Evolutionary conservation across 92 coral and sea anemone species (phyloP).

Genomic region (Bergia sp.): DNA sequence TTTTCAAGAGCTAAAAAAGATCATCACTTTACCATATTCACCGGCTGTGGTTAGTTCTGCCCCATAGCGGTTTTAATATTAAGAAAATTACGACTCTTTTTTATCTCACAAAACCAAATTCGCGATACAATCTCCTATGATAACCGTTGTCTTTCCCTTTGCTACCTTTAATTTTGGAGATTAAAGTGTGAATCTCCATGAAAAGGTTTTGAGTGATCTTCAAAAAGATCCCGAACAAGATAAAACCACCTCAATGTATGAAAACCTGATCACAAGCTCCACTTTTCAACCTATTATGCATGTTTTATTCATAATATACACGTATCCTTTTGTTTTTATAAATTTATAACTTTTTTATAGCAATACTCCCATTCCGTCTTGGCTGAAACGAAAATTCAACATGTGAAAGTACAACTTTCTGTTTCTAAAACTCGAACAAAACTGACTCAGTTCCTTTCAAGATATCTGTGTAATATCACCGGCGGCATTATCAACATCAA

Average conservation of each 20-base stretch:
- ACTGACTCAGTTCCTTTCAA: background rate
- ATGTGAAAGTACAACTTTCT: conserved; percentile 13
- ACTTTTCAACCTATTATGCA: conserved; percentile 59
- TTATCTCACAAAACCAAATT: conserved; percentile 50
- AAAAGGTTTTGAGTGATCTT: conserved; percentile 54
- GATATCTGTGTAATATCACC: conserved; percentile 19
- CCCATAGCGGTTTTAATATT: conserved; percentile 51
- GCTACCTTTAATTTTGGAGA: conserved; percentile 70
- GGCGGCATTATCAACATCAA: background rate
- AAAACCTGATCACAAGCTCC: conserved; percentile 61
- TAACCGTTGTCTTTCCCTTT: conserved; percentile 56
- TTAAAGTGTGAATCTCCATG: conserved; percentile 61
- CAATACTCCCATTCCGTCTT: background rate
- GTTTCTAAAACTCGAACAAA: background rate
- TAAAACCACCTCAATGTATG: conserved; percentile 53
- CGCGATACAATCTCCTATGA: conserved; percentile 36
- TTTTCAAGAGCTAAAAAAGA: conserved; percentile 45
- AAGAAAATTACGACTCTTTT: conserved; percentile 28
- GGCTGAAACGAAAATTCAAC: conserved; percentile 22
- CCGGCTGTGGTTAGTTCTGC: conserved; percentile 39
- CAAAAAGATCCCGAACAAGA: conserved; percentile 85
- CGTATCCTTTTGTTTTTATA: conserved; percentile 52
- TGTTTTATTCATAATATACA: conserved; percentile 79
- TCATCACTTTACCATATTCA: conserved; percentile 41
- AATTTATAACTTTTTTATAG: conserved; percentile 20